Base-by-base conservation (phyloP, 2,797 vertebrate genomes). In the Fundulus diaphanus region DNA sequence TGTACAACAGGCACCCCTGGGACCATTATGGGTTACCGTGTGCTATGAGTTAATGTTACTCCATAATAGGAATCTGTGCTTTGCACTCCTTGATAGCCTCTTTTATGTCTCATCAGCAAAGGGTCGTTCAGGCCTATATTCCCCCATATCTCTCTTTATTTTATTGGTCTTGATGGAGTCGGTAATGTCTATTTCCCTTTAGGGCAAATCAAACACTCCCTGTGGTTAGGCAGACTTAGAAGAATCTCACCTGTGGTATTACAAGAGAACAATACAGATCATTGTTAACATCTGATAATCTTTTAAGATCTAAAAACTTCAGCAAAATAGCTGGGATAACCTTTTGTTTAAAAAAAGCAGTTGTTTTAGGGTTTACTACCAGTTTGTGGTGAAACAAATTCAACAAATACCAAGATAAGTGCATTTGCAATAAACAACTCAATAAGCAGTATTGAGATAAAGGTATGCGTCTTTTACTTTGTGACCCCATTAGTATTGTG, bases 51-150 rank as follows among this genome's bases (percentile, higher is more conserved):
- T 93, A 88, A 93, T 92, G 88, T 88, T 87, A 88, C 79, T 84
- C 87, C 85, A 89, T 92, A 91, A 93, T 90, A 85, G 83, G 80
- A 90, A 86, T 83, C 83, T 91, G 87, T 82, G 80, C 78, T 90
- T 91, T 92, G 89, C 88, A 83, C 80, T 82, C 81, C 88, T 87
- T 90, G 84, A 91, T 91, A 73, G 87, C 77, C 81, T 86, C 80
- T 90, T 93, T 92, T 90, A 92, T 93, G 88, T 92, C 82, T 89
- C 67, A 52, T 84, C 79, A 52, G 49, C 52, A 49, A 77, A 84
- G 81, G 85, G 87, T 85, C 82, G 73, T 84, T 89, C 73, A 80
- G 83, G 84, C 70, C 67, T 79, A 74, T 76, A 73, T 44, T 56
- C 16, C 63, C 37, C 69, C 72, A 69, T 57, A 78, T 65, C 44